Base-by-base conservation (phyloP, 2,888 invertebrate species). In the Palloptera scutellata region DNA sequence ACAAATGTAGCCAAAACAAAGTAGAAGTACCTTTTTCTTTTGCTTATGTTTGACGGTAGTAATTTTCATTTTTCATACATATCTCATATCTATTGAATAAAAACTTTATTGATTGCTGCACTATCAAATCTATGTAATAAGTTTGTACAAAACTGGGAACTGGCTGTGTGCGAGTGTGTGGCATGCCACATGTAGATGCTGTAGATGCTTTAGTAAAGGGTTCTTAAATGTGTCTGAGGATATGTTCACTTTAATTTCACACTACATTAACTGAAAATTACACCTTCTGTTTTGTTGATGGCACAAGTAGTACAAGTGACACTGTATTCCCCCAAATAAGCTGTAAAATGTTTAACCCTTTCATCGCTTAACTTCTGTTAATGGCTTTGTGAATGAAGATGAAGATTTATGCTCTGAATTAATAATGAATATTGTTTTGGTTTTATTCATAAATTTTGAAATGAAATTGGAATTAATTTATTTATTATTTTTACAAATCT, bases 201-300 rank as follows among this genome's bases (percentile, higher is more conserved):
- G n/a, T n/a, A 48, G 11, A n/a, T 55, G 20, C 55, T 9, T n/a
- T n/a, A 12, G 11, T 17, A 45, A 45, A 48, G 52, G 51, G 52
- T 40, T 54, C 40, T 54, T 45, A 1, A n/a, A 30, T 4, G 13
- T 64, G 1, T 40, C 55, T 30, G 48, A 54, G n/a, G n/a, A 40
- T 63, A 43, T 64, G 40, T 58, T 61, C 42, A 78, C 30, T 79
- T 77, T 76, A 79, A 79, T 79, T 79, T 79, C 80, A 79, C 74
- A 81, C 79, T 72, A 78, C 80, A 79, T 80, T 79, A 79, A 74
- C 66, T 64, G 58, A 51, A 61, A 64, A 70, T 68, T 58, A 58
- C 68, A 66, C 68, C 70, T 66, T 68, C 66, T 70, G 70, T 59
- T 20, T n/a, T 9, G 30, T 6, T 30, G 17, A 66, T 54, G 53